A percentile compares a stretch with the other conserved stretches of the same genome.
These are phyloP conservation scores for Tokudaia tokunoshimensis DNA, from an alignment of 2,797 vertebrate species.

Conservation along the genomic window DNA sequence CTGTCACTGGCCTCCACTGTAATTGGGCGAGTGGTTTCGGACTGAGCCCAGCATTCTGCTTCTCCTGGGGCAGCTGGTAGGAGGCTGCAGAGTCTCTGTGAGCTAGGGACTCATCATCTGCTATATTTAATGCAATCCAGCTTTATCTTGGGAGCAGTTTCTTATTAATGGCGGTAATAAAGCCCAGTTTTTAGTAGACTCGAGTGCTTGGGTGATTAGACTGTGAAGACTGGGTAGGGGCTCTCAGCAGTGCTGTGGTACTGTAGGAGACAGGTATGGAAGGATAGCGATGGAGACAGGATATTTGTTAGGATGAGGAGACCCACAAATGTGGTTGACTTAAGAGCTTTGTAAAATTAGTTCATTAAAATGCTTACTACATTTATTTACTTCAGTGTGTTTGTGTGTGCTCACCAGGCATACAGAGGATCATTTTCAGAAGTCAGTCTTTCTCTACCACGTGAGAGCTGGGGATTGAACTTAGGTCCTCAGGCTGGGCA, in stretches of 20 bases:
- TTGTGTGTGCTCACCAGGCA: background rate
- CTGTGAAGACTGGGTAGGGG: background rate
- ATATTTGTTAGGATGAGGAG: constrained; percentile 6
- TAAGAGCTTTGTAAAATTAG: background rate
- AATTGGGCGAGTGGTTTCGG: constrained; percentile 74
- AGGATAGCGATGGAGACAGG: background rate
- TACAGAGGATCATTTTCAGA: background rate
- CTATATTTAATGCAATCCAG: constrained; percentile 31
- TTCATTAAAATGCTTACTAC: background rate
- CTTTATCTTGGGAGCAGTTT: constrained; percentile 69
- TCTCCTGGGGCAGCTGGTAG: constrained; percentile 59
- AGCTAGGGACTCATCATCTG: constrained; percentile 57
- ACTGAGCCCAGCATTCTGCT: constrained; percentile 69
- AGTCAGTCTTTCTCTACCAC: background rate
- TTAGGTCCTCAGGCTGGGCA: background rate
- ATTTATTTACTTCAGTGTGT: background rate
- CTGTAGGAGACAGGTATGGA: constrained; percentile 12
- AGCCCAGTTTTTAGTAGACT: background rate
- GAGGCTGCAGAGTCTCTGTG: constrained; percentile 3
- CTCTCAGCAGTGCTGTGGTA: background rate
- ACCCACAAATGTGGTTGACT: constrained; percentile 22
- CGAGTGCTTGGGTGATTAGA: constrained; percentile 27
- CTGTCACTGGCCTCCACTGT: constrained; percentile 77
- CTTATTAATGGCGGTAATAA: constrained; percentile 26
- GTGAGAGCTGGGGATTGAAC: background rate